Base-by-base conservation (phyloP, 2,888 invertebrate genomes). In the Megamerina dolium region DNA sequence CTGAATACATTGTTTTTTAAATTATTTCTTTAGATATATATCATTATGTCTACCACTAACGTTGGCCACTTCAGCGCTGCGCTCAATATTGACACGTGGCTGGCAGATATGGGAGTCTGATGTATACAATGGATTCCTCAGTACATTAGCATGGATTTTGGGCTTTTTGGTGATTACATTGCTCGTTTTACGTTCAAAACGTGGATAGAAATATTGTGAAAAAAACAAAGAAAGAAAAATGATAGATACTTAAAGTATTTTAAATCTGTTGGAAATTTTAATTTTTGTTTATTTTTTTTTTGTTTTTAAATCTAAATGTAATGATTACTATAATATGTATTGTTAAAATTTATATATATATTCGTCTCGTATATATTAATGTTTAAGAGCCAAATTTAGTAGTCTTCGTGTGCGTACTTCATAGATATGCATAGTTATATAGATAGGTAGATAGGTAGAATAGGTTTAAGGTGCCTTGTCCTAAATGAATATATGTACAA, bases 11-110 rank as follows among this genome's bases (percentile, higher is more conserved):
- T 31, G 8, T 8, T 14, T 5, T 5, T 29, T 29, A n/a, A n/a
- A 6, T 34, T 43, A 37, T 37, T 34, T 13, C 5, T 16, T 48
- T 46, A 74, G 69, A 55, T 89, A 89, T 70, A 80, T 93, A 40
- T 85, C 91, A 2, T 79, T 86, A 34, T 83, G 85, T 57, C 77
- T 94, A 38, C 94, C 94, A 0, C 73, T 93, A 39, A 94, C 94
- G 1, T 76, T 91, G 66, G 91, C 93, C n/a, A 92, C 92, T n/a
- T 87, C 91, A 31, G 84, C 92, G 2, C 75, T 94, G 38, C 76
- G 94, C 39, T 86, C 87, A 40, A 87, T 92, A 72, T 76, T 92
- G 36, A 90, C 90, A 0, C 75, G 91, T 54, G 94, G 94, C 35
- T 92, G 93, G 92, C 78, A 80, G 34, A 77, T 94, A 41, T 64